Conservation (phyloP, 2,797 vertebrate genomes). For the Diglossa cyanea region DNA sequence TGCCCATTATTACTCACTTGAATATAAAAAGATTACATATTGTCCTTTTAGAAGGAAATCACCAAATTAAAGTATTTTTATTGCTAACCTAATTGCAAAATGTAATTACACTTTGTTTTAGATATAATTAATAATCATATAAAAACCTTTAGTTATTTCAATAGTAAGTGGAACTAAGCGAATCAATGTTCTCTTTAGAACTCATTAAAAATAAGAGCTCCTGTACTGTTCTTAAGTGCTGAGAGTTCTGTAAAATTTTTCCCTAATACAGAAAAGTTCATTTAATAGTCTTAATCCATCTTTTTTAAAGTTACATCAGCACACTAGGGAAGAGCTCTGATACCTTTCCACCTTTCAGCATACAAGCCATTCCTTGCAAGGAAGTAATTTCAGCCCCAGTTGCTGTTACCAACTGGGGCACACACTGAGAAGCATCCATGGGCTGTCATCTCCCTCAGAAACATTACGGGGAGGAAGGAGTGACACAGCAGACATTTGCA, state of each 20-base stretch:
- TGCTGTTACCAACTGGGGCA: accelerated
- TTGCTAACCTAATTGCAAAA: conserved; percentile 14
- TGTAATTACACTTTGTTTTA: conserved; percentile 16
- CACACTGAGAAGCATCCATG: background rate
- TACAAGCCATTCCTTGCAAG: background rate
- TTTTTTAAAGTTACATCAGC: background rate
- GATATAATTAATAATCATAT: background rate
- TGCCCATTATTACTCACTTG: background rate
- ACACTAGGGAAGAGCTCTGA: background rate
- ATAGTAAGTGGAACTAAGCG: background rate
- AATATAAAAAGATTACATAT: conserved; percentile 9
- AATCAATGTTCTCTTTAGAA: background rate
- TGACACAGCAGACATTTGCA: background rate
- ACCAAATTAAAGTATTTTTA: conserved; percentile 15
- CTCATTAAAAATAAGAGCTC: background rate
- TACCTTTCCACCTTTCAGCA: background rate
- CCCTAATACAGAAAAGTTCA: background rate
- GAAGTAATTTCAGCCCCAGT: background rate
- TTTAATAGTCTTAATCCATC: background rate
- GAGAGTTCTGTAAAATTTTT: background rate
- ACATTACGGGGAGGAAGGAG: background rate
- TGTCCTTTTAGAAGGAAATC: background rate
- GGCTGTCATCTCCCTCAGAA: background rate
- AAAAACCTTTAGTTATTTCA: background rate
- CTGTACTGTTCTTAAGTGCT: background rate